phyloP scores from a whole-genome alignment of 2,888 invertebrate genomes.

The Flexamia atlantica region DNA sequence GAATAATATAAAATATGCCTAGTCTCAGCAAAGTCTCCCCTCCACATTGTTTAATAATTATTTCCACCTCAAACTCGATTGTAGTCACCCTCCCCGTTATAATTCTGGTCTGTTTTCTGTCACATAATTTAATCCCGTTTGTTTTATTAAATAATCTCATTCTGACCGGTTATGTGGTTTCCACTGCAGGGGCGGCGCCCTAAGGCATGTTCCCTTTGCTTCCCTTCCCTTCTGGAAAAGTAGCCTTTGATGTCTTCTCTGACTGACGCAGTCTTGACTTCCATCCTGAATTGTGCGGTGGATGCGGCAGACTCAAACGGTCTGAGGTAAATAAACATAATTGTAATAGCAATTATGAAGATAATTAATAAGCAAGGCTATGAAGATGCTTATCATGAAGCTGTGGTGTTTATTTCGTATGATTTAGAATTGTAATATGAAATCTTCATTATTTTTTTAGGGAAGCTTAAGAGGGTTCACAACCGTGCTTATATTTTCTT shows the following conservation, averaged over 20 bases:
- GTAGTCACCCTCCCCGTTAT: constrained; percentile 48
- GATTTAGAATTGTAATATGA: no score
- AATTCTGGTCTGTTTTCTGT: constrained; percentile 56
- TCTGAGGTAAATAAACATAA: no score
- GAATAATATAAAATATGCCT: no score
- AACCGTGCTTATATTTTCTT: no score
- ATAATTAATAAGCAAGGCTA: no score
- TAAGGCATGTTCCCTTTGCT: constrained; percentile 13
- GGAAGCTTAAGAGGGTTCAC: no score
- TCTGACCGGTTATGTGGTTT: constrained; percentile 42
- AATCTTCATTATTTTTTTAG: no score
- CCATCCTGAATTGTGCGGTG: constrained; percentile 2
- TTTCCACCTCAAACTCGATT: constrained; percentile 13
- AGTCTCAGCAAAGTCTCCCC: background rate
- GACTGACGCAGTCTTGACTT: background rate
- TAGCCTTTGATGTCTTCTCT: constrained; percentile 18
- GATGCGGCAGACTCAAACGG: no score
- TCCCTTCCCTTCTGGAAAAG: constrained; percentile 2
- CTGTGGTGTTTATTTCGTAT: no score
- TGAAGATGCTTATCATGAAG: no score
- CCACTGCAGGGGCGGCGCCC: constrained; percentile 14
- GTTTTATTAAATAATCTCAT: constrained; percentile 55
- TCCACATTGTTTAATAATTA: constrained; percentile 4
- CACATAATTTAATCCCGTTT: constrained; percentile 50
- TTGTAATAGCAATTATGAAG: no score